Conservation (phyloP, 2,797 vertebrate species). For the Rhinogobio ventralis region DNA sequence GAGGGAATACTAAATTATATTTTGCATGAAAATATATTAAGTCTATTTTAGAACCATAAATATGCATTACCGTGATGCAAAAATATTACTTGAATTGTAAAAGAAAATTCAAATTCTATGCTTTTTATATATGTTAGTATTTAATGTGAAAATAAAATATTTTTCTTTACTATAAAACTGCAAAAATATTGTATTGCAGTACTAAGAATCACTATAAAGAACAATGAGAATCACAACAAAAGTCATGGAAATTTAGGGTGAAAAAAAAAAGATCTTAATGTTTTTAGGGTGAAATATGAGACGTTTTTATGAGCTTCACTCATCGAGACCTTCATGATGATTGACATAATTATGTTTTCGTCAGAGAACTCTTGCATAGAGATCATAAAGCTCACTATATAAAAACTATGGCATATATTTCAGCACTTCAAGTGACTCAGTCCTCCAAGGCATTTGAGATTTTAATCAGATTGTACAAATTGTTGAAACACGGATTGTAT, state of each 20-base stretch:
- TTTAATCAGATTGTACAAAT: no score
- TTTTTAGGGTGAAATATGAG: not conserved
- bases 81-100: not conserved
- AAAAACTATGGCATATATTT: slow-evolving; percentile 12
- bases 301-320: not conserved
- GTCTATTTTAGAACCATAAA: not conserved
- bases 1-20: no score
- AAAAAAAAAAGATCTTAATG: not conserved
- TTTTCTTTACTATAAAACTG: not conserved
- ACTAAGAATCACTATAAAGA: not conserved
- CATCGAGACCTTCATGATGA: slow-evolving; percentile 17
- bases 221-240: not conserved
- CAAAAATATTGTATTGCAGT: not conserved
- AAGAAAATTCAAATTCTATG: not conserved
- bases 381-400: slow-evolving; percentile 31
- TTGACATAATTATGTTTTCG: not conserved
- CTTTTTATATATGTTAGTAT: not conserved
- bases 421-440: not conserved
- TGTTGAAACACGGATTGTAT: slow-evolving; percentile 43
- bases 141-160: not conserved
- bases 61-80: no score
- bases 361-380: slow-evolving; percentile 14
- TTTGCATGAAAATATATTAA: not conserved
- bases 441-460: not conserved
- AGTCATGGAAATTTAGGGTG: no score